Percentiles rank a stretch among this genome's conserved stretches.
These are phyloP conservation scores for Lasioglossum figueresi DNA, from an alignment of 2,888 invertebrate species.

Conservation along the genomic window DNA sequence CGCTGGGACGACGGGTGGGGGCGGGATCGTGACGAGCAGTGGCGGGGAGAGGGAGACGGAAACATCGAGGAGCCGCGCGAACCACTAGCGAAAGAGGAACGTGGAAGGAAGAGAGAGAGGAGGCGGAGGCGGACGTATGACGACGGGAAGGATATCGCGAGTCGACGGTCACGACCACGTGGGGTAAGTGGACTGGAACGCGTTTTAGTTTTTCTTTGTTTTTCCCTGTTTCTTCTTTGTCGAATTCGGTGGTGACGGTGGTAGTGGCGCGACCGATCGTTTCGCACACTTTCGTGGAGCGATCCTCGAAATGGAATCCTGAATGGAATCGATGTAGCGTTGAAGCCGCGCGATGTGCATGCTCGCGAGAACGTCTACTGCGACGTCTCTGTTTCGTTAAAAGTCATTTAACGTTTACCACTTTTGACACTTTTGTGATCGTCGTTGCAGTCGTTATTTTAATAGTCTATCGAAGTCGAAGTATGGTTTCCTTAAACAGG, in stretches of 20 bases:
- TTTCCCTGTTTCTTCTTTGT: not conserved
- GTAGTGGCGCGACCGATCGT: not conserved
- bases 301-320: not conserved
- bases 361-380: not conserved
- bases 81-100: conserved; percentile 44
- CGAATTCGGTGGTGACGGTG: not conserved
- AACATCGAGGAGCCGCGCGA: conserved; percentile 23
- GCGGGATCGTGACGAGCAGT: conserved; percentile 33
- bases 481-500: not conserved
- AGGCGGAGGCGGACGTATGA: conserved; percentile 46
- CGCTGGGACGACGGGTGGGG: conserved; percentile 51
- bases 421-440: not conserved
- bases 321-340: not conserved
- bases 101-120: conserved; percentile 31
- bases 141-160: conserved; percentile 34
- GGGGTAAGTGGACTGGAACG: conserved; percentile 54
- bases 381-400: not conserved
- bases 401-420: not conserved
- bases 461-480: not conserved
- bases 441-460: not conserved
- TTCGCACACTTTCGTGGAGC: not conserved
- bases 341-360: not conserved
- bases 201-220: not conserved
- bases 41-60: conserved; percentile 40
- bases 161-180: conserved; percentile 34